These are phyloP conservation scores for Byasa hedistus DNA, from an alignment of 2,888 invertebrate genomes.

Conservation along the genomic window DNA sequence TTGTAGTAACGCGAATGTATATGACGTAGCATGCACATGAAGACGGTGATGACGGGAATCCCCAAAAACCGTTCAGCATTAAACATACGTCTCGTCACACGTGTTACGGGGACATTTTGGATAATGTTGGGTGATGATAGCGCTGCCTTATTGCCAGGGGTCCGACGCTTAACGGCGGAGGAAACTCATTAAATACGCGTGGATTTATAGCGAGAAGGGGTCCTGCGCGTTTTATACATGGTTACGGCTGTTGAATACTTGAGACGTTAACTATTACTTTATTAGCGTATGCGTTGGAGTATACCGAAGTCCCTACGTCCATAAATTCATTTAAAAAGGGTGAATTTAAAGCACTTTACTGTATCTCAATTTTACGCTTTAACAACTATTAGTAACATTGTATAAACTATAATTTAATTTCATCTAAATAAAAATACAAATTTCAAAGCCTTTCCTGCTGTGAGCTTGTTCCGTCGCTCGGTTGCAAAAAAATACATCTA, in stretches of 20 bases:
- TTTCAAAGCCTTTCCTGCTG: too few species aligned
- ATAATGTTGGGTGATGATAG: conserved; percentile 69
- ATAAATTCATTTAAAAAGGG: too few species aligned
- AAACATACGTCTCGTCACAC: conserved; percentile 44
- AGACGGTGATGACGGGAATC: conserved; percentile 9
- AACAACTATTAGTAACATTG: too few species aligned
- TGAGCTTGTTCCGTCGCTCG: too few species aligned
- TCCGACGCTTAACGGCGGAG: conserved; percentile 64
- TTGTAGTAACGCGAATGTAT: too few species aligned
- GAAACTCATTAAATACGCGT: conserved; percentile 74
- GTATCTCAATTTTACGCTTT: too few species aligned
- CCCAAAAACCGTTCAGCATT: conserved; percentile 29
- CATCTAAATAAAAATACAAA: too few species aligned
- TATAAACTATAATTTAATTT: too few species aligned
- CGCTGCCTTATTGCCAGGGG: conserved; percentile 65
- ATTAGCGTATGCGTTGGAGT: conserved; percentile 13
- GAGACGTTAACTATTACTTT: conserved; percentile 24
- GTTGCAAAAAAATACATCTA: too few species aligned
- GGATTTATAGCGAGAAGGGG: conserved; percentile 63
- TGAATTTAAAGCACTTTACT: too few species aligned
- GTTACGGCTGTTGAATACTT: conserved; percentile 28
- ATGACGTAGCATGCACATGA: background rate
- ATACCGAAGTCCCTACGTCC: too few species aligned
- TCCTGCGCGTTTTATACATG: conserved; percentile 40
- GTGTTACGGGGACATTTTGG: conserved; percentile 53